phyloP scores from a whole-genome alignment of 30 jellyfish, hydroid and myxozoan genomes.

The Mastigias papua region DNA sequence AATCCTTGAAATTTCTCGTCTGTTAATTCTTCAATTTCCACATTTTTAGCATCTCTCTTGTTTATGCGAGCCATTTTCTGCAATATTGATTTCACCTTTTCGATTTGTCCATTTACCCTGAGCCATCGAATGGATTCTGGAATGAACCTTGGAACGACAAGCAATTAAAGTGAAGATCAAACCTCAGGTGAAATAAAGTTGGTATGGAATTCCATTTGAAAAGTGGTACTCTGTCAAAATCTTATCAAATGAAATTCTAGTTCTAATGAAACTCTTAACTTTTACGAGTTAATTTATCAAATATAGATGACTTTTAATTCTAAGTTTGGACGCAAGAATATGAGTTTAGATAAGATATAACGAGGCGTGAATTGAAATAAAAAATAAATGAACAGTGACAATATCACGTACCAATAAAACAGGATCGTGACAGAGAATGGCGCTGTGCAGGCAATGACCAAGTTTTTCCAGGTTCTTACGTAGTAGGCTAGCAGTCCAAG shows the following conservation, averaged over 20 bases:
- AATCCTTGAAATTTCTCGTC: neutral
- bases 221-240: too few species aligned
- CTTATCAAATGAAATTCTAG: too few species aligned
- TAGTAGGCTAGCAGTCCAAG: slow-evolving; percentile 61
- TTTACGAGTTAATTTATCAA: too few species aligned
- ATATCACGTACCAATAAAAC: slow-evolving; percentile 9
- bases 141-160: neutral
- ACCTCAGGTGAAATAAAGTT: too few species aligned
- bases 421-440: slow-evolving; percentile 27
- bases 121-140: neutral
- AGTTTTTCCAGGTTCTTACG: slow-evolving; percentile 48
- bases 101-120: neutral
- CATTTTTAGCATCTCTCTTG: neutral
- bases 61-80: neutral
- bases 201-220: too few species aligned
- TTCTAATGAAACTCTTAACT: too few species aligned
- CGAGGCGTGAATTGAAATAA: too few species aligned
- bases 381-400: too few species aligned
- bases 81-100: neutral
- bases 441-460: slow-evolving; percentile 38
- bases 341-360: too few species aligned
- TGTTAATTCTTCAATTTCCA: neutral
- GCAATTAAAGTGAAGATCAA: too few species aligned
- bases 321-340: too few species aligned
- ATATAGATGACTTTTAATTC: too few species aligned